These are phyloP conservation scores for Boulengeromyrus knoepffleri DNA, from an alignment of 2,113 vertebrate species.

Conservation along the genomic window DNA sequence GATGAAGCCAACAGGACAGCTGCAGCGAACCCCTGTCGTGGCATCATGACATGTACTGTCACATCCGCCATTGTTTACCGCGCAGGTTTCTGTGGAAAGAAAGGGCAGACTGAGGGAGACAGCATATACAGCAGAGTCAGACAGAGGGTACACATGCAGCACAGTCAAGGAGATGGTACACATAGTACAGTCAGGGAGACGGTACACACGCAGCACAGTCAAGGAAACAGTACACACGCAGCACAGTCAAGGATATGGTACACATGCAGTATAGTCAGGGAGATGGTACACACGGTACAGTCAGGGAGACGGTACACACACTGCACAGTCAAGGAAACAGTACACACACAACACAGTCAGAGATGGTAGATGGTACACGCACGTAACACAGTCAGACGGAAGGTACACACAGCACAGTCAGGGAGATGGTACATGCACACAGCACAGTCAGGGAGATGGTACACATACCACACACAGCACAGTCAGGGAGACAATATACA, in stretches of 20 bases:
- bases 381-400: no score
- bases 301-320: no score
- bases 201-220: no score
- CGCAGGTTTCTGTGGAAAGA: constrained; percentile 78
- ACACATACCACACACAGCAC: no score
- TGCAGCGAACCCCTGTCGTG: constrained; percentile 86
- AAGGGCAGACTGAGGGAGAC: neutral
- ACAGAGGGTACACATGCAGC: neutral
- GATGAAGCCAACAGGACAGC: constrained; percentile 95
- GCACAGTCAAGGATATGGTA: neutral
- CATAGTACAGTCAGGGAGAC: neutral
- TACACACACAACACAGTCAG: neutral
- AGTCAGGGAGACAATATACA: no score
- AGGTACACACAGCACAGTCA: no score
- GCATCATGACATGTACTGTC: constrained; percentile 96
- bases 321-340: no score
- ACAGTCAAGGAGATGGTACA: neutral
- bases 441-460: no score
- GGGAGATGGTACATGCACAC: no score
- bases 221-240: neutral
- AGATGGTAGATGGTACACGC: no score
- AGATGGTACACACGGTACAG: no score
- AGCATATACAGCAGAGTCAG: neutral
- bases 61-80: constrained; percentile 94
- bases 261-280: no score